Base-by-base conservation (phyloP, 2,113 vertebrate species). In the Diadophis punctatus region DNA sequence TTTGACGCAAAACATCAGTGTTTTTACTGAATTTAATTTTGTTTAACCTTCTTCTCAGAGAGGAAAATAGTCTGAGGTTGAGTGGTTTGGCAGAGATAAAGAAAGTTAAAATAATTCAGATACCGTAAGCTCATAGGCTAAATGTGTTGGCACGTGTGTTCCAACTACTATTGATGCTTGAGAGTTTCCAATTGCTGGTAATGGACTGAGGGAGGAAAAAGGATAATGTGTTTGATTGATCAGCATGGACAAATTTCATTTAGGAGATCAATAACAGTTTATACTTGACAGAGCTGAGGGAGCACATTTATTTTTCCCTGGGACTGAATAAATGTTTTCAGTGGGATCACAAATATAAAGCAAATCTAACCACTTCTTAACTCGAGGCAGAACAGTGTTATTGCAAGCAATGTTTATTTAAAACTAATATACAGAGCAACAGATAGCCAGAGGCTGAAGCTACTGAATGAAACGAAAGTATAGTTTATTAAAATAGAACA, bases 171-270 rank as follows among this genome's bases (percentile, higher is more conserved):
- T 98, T 98, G 98, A 98, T 96, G 98, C 98, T 96, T 94, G 96
- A 97, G 98, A 98, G 98, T 98, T 98, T 98, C 98, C 98, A 98
- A 98, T 98, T 98, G 98, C 98, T 97, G 97, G 98, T 99, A 99
- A 99, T 98, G 98, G 98, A 99, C 98, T 98, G 63, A 27, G 39
- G 80, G 46, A 34, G 98, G 97, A 98, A 96, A 97, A 98, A 98
- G 98, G 98, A 99, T 99, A 99, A 99, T 99, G 98, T 98, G 97
- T 99, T 99, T 98, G 99, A 99, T 99, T 98, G 99, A 99, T 99
- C 99, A 99, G 98, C 98, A 97, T 97, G 98, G 99, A 99, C 98
- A 99, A 98, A 99, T 99, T 99, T 99, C 98, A 99, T 99, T 99
- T 99, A 98, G 96, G 98, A 97, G 98, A 99, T 99, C 99, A 99